Evolutionary conservation across 2,113 vertebrate species (phyloP), one percentile per base, ranked within the genome.

Genomic region (Gadus chalcogrammus): DNA sequence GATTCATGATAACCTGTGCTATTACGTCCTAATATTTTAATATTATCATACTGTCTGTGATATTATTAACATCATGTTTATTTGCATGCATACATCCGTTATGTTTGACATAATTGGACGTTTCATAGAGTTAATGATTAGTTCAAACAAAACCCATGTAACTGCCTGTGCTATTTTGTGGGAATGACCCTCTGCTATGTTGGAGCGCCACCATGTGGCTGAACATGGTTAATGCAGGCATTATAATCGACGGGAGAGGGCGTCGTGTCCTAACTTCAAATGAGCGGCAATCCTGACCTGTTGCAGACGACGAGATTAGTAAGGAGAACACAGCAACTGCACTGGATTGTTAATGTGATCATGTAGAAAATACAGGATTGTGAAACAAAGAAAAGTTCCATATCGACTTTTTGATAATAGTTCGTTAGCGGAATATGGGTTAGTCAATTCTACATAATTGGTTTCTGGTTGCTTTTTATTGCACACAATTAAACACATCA

Each of bases 1-100:
- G 35, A 78, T 66, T 69, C 20, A 67, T 60, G 73, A 67, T 81
- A 72, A 67, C 77, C 73, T 63, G 71, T 67, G 55, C 78, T 77
- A 65, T 78, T 31, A 3, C 31, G 31, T 6, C 31, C 31, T 31
- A 31, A 31, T 4, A 31, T 31, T 77, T 72, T 83, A 77, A 81
- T 78, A 71, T 85, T 87, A 64, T 86, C 87, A 65, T 78, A 80
- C 69, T 85, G 74, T 71, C 85, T 82, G 82, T 88, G 75, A 84
- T 61, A 80, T 74, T 70, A 84, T 58, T 17, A 6, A 58, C 9
- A n/a, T 58, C 31, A n/a, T 58, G 55, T 58, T 17, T 58, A 3
- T 58, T 7, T 61, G 71, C 69, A 79, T 42, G 31, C 2, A 48
- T 13, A 48, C 12, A 11, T 48, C 9, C 42, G 42, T 48, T 48